Percentiles rank a stretch among this genome's conserved stretches.
These are phyloP conservation scores for Diadophis punctatus DNA, from an alignment of 2,113 vertebrate species.

Conservation along the genomic window DNA sequence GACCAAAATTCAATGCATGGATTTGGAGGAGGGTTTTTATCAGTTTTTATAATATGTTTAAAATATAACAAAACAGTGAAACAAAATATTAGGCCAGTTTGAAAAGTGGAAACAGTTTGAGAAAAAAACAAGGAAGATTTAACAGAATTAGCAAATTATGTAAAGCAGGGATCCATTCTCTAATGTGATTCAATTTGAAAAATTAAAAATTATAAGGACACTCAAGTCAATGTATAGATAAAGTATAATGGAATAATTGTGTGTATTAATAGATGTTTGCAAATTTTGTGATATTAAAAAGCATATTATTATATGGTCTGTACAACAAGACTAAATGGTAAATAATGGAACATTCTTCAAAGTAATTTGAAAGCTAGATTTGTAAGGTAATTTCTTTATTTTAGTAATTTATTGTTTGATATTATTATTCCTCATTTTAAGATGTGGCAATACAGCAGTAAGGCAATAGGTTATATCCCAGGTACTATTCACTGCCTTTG, in stretches of 20 bases:
- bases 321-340: background rate
- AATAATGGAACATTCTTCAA: background rate
- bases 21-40: too few species aligned
- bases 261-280: background rate
- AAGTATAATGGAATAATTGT: background rate
- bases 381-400: background rate
- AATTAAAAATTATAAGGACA: rapidly evolving
- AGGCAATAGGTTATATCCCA: background rate
- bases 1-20: too few species aligned
- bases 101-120: background rate
- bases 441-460: background rate
- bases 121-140: background rate
- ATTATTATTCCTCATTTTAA: background rate
- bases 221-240: background rate
- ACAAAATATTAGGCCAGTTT: background rate
- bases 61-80: too few species aligned
- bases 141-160: background rate
- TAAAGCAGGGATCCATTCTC: background rate
- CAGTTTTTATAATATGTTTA: too few species aligned
- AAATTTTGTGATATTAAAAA: rapidly evolving
- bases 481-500: background rate
- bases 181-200: rapidly evolving
- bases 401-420: background rate
- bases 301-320: background rate
- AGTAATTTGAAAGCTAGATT: background rate